phyloP scores from a whole-genome alignment of 92 coral and sea anemone species.

The Plumapathes pennacea region DNA sequence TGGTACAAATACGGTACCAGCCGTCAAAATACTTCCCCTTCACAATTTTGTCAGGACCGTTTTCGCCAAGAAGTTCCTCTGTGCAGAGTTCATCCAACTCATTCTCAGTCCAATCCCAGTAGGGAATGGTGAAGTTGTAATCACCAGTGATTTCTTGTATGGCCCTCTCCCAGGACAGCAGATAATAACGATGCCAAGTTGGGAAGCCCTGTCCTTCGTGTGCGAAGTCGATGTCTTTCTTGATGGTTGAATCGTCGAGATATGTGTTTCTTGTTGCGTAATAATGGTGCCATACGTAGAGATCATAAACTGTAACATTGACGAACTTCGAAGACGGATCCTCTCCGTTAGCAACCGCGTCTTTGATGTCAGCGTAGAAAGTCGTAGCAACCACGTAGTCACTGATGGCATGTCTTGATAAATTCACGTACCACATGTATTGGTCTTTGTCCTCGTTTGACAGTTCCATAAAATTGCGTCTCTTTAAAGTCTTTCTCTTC shows the following conservation, averaged over 20 bases:
- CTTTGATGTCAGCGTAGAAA: slow-evolving; percentile 25
- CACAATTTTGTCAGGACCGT: slow-evolving; percentile 13
- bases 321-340: slow-evolving; percentile 21
- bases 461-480: slow-evolving; percentile 37
- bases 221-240: slow-evolving; percentile 51
- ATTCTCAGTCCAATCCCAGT: slow-evolving; percentile 49
- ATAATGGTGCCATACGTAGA: slow-evolving; percentile 61
- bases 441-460: slow-evolving; percentile 53
- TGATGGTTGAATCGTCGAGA: neutral
- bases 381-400: slow-evolving; percentile 52
- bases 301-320: slow-evolving; percentile 46
- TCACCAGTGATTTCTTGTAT: slow-evolving; percentile 45
- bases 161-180: slow-evolving; percentile 55
- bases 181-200: slow-evolving; percentile 66
- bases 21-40: slow-evolving; percentile 31
- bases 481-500: slow-evolving; percentile 36
- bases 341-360: slow-evolving; percentile 7
- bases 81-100: slow-evolving; percentile 14
- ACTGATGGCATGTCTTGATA: slow-evolving; percentile 39
- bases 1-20: slow-evolving; percentile 40
- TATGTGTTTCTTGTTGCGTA: slow-evolving; percentile 60
- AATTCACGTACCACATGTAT: slow-evolving; percentile 54
- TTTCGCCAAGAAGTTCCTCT: slow-evolving; percentile 9
- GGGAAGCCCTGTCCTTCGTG: slow-evolving; percentile 80
- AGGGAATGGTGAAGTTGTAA: slow-evolving; percentile 29